Base-by-base conservation (phyloP, 1,140 invertebrate species). In the Camponotus floridanus region DNA sequence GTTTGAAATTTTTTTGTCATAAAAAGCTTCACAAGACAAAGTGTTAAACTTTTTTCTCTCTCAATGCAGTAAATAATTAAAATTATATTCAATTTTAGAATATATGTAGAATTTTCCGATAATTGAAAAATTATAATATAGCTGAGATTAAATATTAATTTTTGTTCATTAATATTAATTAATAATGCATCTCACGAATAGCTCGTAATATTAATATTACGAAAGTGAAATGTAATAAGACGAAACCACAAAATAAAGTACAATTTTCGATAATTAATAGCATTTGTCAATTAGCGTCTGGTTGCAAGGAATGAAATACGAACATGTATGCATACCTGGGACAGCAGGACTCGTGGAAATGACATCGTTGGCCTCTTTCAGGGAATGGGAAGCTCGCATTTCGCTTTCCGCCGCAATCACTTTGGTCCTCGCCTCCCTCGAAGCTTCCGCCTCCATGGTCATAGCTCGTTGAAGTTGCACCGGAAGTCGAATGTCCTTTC, bases 331-430 rank as follows among this genome's bases (percentile, higher is more conserved):
- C 83, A 87, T 92, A 94, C 94, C 93, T 94, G 93, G 91, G 39
- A 96, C 95, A 98, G 98, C 85, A 98, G 95, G 13, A 98, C 98
- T 92, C 90, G 85, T 91, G 87, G 91, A 93, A 95, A 99, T 99
- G 65, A 99, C 97, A 92, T 99, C 97, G 48, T 98, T 98, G 21
- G 98, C 98, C 95, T 99, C 98, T 94, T 98, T 98, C 61, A 99
- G 94, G 0, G 98, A 98, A 88, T 97, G 96, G 2, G 98, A 98
- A 8, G 98, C 98, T 93, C 97, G 98, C 93, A 98, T 98, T 95
- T 99, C 98, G 87, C 98, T 97, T 93, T 97, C 97, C 76, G 97
- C 97, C 1, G 97, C 97, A 88, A 97, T 98, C 93, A 92, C 96
- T 93, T 96, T 96, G 73, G 97, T 97, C 42, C 97, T 96, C 51